These are phyloP conservation scores for Xenentodon cancila DNA, from an alignment of 2,797 vertebrate species.

Conservation along the genomic window DNA sequence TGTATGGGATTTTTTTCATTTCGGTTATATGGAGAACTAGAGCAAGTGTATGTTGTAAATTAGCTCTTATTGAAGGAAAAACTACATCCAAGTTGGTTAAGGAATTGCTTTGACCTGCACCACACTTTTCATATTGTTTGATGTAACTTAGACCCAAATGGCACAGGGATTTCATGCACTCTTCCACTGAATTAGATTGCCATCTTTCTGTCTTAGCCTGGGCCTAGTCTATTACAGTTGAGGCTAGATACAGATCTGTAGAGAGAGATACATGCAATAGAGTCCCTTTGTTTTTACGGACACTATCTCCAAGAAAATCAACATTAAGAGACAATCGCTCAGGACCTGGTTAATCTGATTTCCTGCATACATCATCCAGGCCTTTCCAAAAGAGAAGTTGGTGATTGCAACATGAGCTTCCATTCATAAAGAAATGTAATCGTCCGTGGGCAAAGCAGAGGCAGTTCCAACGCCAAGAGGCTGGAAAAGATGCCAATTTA, in stretches of 20 bases:
- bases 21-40: no score
- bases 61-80: no score
- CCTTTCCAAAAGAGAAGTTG: conserved; percentile 30
- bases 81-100: background rate
- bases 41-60: no score
- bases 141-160: conserved; percentile 5
- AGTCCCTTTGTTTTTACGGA: conserved; percentile 61
- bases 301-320: conserved; percentile 69
- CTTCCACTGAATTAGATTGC: conserved; percentile 40
- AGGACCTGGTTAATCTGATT: conserved; percentile 58
- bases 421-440: conserved; percentile 47
- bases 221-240: conserved; percentile 70
- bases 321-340: conserved; percentile 55
- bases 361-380: conserved; percentile 36
- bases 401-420: conserved; percentile 3
- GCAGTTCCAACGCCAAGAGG: conserved; percentile 36
- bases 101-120: background rate
- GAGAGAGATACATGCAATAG: conserved; percentile 29
- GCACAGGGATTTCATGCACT: conserved; percentile 29
- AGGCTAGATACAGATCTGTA: conserved; percentile 66
- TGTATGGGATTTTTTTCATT: no score
- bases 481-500: conserved; percentile 48
- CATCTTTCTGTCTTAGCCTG: conserved; percentile 50
- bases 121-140: conserved; percentile 13
- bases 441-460: conserved; percentile 28